Base-by-base conservation (phyloP, 2,113 vertebrate species). In the Dissostichus mawsoni region DNA sequence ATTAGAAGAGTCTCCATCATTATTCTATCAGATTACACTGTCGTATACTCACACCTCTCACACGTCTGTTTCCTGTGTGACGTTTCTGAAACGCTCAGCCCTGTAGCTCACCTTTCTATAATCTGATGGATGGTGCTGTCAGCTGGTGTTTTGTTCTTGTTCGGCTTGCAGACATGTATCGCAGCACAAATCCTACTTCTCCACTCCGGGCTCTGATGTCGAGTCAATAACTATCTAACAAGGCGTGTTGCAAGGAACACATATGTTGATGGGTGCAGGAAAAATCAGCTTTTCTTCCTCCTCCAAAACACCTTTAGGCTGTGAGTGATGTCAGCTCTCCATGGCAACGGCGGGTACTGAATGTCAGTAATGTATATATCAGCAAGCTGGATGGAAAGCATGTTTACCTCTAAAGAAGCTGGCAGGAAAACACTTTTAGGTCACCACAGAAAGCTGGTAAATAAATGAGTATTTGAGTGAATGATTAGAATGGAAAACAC, bases 151-250 rank as follows among this genome's bases (percentile, higher is more conserved):
- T 33, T 66, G 44, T 45, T 6, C 18, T 57, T 12, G 13, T 20
- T 11, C 41, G 20, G 11, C 61, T 66, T 8, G 47, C 33, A 58
- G 33, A 51, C 63, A 53, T 11, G 11, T 58, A 66, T 53, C 11
- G 71, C 68, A 2, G 69, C 76, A 58, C 36, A 63, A 36, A 64
- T 79, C 72, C 72, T 63, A 23, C 86, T 58, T 53, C 69, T 23
- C 12, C 29, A 68, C 65, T 58, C 5, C 23, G 62, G 76, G 62
- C 79, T 81, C 70, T 83, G 50, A 80, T 78, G 80, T 77, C 9
- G 52, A 83, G 74, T 84, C 83, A 82, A 78, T 82, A 87, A 66
- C 67, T 76, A 79, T 83, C 55, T 67, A 80, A 81, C 84, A 71
- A 75, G 70, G 69, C 11, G 16, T 72, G 85, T 58, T 80, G 68